Evolutionary conservation across 2,113 vertebrate species (phyloP), one percentile per base, ranked within the genome.

Genomic region (Bubalus kerabau): DNA sequence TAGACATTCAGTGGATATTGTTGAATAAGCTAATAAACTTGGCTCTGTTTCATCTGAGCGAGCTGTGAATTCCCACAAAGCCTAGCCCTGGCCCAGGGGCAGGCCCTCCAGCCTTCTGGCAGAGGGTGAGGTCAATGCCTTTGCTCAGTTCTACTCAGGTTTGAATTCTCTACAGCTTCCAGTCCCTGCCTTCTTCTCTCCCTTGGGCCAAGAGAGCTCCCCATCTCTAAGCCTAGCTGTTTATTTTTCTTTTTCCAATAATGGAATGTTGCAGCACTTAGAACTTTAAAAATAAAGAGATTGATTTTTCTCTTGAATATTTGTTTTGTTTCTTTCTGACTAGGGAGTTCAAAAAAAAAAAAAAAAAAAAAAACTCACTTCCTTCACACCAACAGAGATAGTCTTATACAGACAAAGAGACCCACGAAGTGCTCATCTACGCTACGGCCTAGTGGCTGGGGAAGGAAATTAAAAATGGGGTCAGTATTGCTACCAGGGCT

Each of bases 231-330:
- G n/a, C 56, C 80, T 74, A 6, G 52, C 50, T 48, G 14, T 56
- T 84, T 81, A 52, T 71, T 84, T 91, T 96, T 87, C 36, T 85
- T 94, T 71, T 74, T 76, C 15, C 46, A 1, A 0, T 52, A 90
- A 17, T 59, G 40, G 11, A 90, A 88, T 71, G 43, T 76, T 86
- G 13, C 15, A 89, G 50, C 43, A 71, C 83, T 97, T 94, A 96
- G 95, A 96, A 96, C 43, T 62, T 96, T 54, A 87, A 97, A 96
- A 88, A 83, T 57, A 94, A 93, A 43, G 80, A 46, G 19, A 71
- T 86, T 91, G 78, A 87, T 95, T 97, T 95, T 80, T 91, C 81
- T 94, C 71, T 96, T 87, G 36, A 80, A 57, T 83, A 94, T 96
- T 87, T 60, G 46, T 95, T 96, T 96, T 84, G 46, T 64, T 96